Conservation (phyloP, 2,888 invertebrate genomes). For the Spatulosminthurus flaviceps region DNA sequence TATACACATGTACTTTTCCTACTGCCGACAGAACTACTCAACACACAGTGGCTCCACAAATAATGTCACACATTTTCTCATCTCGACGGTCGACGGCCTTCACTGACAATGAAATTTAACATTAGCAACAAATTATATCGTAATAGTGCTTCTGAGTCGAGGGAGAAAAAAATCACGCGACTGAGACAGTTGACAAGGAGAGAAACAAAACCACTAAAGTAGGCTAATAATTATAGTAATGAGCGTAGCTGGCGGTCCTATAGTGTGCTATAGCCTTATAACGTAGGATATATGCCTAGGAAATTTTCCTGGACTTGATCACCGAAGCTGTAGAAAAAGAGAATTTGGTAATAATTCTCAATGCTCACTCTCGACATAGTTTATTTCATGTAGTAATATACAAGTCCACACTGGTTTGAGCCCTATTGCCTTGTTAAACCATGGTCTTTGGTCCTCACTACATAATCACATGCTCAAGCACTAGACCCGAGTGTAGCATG, state of each 20-base stretch:
- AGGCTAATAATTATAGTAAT: slow-evolving; percentile 28
- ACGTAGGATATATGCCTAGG: too few relatives aligned
- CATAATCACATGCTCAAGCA: not conserved
- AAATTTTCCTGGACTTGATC: slow-evolving; percentile 23
- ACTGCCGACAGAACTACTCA: too few relatives aligned
- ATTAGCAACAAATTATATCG: slow-evolving; percentile 12
- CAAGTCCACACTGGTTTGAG: not conserved
- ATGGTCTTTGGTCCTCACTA: not conserved
- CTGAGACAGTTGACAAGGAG: slow-evolving; percentile 23
- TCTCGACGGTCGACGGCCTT: slow-evolving; percentile 5
- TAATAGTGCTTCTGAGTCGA: slow-evolving; percentile 7
- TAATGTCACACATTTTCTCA: not conserved
- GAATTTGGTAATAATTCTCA: slow-evolving; percentile 2
- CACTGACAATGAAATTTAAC: not conserved
- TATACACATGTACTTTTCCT: not conserved
- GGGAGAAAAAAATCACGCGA: slow-evolving; percentile 13
- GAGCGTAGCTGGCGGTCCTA: slow-evolving; percentile 10
- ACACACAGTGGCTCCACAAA: not conserved
- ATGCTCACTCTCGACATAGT: too few relatives aligned
- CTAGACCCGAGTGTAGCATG: not conserved
- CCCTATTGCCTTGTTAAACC: not conserved
- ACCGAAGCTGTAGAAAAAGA: slow-evolving; percentile 16
- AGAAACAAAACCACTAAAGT: slow-evolving; percentile 28
- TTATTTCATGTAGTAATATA: not conserved
- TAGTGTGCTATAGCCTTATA: not conserved